Evolutionary conservation across 2,888 invertebrate genomes (phyloP).

Genomic region (Keiferia lycopersicella): DNA sequence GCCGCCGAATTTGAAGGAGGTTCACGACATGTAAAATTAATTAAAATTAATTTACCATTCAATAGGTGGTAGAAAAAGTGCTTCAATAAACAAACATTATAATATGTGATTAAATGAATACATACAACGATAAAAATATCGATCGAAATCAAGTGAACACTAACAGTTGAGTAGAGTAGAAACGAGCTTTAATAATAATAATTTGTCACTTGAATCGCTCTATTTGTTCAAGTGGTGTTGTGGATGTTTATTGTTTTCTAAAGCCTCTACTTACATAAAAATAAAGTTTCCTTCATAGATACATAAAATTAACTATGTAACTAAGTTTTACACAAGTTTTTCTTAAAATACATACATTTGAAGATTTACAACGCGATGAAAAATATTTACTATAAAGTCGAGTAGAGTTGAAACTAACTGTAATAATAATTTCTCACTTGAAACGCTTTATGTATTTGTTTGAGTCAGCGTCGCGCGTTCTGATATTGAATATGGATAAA

Average conservation of each 20-base stretch:
- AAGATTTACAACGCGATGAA: too few species aligned
- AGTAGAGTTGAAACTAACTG: too few species aligned
- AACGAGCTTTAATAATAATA: constrained; percentile 74
- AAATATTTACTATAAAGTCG: too few species aligned
- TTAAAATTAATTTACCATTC: too few species aligned
- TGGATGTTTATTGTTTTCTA: constrained; percentile 35
- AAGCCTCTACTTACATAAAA: neutral
- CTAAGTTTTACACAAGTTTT: constrained; percentile 44
- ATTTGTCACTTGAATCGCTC: constrained; percentile 73
- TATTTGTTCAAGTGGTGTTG: constrained; percentile 76
- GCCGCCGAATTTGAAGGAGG: too few species aligned
- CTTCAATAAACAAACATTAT: too few species aligned
- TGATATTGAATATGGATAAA: constrained; percentile 80
- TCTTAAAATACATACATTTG: too few species aligned
- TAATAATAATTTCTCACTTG: constrained; percentile 80
- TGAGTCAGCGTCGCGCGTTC: constrained; percentile 74
- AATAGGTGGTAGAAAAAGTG: too few species aligned
- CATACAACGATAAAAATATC: too few species aligned
- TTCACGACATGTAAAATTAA: too few species aligned
- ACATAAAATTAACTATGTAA: neutral
- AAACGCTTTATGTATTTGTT: constrained; percentile 78
- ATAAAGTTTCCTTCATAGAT: neutral
- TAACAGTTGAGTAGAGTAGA: constrained; percentile 36
- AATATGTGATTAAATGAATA: too few species aligned
- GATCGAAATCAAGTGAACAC: too few species aligned